phyloP scores from a whole-genome alignment of 2,888 invertebrate genomes.

The Pyralis farinalis region DNA sequence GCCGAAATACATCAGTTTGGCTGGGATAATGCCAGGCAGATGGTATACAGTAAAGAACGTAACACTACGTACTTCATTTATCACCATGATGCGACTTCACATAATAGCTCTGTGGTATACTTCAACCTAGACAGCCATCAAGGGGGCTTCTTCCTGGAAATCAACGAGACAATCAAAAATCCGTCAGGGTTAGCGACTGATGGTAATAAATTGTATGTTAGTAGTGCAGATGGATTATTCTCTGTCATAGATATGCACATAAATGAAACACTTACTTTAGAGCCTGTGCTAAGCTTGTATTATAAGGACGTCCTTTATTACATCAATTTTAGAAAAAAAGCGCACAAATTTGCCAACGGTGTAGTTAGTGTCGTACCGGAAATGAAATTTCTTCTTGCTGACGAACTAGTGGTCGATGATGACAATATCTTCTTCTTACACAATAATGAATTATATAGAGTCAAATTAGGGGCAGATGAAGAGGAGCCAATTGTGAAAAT shows the following conservation, averaged over 20 bases:
- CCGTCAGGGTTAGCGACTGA: conserved; percentile 59
- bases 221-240: conserved; percentile 55
- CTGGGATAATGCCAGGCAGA: conserved; percentile 46
- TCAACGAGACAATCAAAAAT: too few relatives aligned
- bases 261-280: conserved; percentile 51
- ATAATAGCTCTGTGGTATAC: conserved; percentile 39
- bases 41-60: conserved; percentile 50
- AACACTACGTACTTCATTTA: conserved; percentile 61
- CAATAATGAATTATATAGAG: conserved; percentile 42
- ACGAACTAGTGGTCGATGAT: conserved; percentile 55
- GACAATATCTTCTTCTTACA: conserved; percentile 57
- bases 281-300: conserved; percentile 49
- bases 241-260: conserved; percentile 42
- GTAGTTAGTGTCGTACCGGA: conserved; percentile 40
- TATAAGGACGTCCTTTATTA: conserved; percentile 55
- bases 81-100: conserved; percentile 39
- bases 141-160: conserved; percentile 45
- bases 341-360: conserved; percentile 53
- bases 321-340: conserved; percentile 44
- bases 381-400: conserved; percentile 36
- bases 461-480: conserved; percentile 59
- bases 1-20: conserved; percentile 59
- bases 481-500: conserved; percentile 16
- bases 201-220: conserved; percentile 53
- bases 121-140: conserved; percentile 40